Conservation (phyloP, 2,113 vertebrate species). For the Seriola aureovittata region DNA sequence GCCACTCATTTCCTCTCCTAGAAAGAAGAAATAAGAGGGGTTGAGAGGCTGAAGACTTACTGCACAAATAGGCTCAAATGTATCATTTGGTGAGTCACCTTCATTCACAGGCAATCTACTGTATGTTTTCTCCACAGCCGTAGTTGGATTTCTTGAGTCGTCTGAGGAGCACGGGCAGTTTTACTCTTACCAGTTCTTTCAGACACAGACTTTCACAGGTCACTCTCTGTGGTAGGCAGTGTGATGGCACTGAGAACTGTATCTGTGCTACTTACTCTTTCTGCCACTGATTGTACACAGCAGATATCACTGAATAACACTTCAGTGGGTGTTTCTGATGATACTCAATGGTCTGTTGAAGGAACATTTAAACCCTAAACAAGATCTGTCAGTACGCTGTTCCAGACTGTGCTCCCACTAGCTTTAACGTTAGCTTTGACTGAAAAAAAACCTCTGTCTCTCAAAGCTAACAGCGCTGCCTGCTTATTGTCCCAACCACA, state of each 20-base stretch:
- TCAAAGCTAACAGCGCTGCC: background rate
- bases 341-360: background rate
- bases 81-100: slow-evolving; percentile 1
- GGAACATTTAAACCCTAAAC: background rate
- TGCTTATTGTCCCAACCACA: background rate
- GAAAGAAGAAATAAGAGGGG: background rate
- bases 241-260: background rate
- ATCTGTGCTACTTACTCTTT: background rate
- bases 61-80: background rate
- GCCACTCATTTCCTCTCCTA: background rate
- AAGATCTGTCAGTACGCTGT: background rate
- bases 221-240: background rate
- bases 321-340: background rate
- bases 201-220: background rate
- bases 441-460: background rate
- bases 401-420: background rate
- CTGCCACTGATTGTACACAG: background rate
- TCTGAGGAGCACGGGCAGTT: background rate
- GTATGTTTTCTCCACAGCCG: no score
- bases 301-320: background rate
- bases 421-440: background rate
- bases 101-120: background rate
- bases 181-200: background rate
- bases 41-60: background rate
- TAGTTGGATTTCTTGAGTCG: no score